Evolutionary conservation across 2,888 invertebrate genomes (phyloP), one percentile per base, ranked within the genome.

Genomic region (Perdita meconis): DNA sequence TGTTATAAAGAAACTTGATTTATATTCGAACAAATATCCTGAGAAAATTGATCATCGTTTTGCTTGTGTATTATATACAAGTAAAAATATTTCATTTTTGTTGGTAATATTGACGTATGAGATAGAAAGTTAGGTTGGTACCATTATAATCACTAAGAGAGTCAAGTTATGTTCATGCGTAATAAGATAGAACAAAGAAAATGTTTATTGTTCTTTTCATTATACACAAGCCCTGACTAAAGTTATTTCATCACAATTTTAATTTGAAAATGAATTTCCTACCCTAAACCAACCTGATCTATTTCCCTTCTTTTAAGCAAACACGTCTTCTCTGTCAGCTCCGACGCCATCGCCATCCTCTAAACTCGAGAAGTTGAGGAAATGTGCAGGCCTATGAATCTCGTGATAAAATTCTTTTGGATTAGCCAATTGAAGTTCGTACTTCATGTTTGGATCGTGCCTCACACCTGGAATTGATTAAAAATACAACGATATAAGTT

Each of bases 351-450:
- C 97, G 2, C 96, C 96, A 90, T 99, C 99, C 91, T 99, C 99
- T 92, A 99, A 95, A 61, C 98, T 97, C 2, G 98, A 97, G 93
- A 99, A 99, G 93, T 99, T 98, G 90, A 99, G 95, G 94, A 99
- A 99, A 93, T 99, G 99, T 0, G 99, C 98, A 0, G 99, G 98
- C 56, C 99, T 94, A 92, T 99, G 99, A 74, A 99, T 96, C 93
- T 99, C 99, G 92, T 99, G 99, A 93, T 99, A 99, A 93, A 99
- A 99, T 93, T 99, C 99, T 92, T 99, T 99, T 0, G 99, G 99
- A 93, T 99, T 99, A 60, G 98, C 96, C 83, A 99, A 93, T 90
- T 98, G 97, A 53, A 99, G 94, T 89, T 99, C 99, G 91, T 99
- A 99, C 92, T 99, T 99, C 99, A 99, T 99, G 91, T 96, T 98